A percentile compares a stretch with the other conserved stretches of the same genome.
Conservation (phyloP, 2,113 vertebrate genomes). For the Etheostoma spectabile region DNA sequence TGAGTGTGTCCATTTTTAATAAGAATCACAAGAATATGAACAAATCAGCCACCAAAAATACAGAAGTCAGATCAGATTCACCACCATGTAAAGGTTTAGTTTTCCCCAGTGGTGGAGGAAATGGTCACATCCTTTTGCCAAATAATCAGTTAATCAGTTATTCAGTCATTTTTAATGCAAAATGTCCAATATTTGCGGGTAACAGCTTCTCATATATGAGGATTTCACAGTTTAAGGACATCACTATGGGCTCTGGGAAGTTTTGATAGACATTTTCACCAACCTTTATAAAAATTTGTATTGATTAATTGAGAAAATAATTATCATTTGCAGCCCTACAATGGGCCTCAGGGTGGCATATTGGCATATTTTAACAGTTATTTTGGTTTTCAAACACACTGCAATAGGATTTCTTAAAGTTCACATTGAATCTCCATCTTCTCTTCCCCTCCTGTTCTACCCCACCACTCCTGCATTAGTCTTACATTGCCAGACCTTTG, state of each 20-base stretch:
- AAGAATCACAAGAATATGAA: constrained; percentile 31
- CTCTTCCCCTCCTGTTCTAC: too few species aligned
- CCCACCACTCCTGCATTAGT: not conserved
- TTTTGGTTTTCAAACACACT: too few species aligned
- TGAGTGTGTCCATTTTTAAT: constrained; percentile 34
- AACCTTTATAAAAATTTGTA: not conserved
- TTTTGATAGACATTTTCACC: not conserved
- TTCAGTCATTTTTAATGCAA: not conserved
- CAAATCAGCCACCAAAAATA: constrained; percentile 13
- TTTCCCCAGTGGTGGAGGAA: not conserved
- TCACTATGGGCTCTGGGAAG: too few species aligned
- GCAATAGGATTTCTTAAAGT: too few species aligned
- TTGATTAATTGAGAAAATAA: too few species aligned
- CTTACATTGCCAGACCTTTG: too few species aligned
- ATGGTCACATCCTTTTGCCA: not conserved
- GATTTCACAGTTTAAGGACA: not conserved
- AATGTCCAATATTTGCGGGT: not conserved
- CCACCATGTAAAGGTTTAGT: not conserved
- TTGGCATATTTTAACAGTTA: too few species aligned
- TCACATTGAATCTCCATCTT: too few species aligned
- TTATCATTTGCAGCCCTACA: too few species aligned
- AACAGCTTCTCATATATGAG: not conserved
- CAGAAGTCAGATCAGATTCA: constrained; percentile 15
- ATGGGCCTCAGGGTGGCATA: too few species aligned
- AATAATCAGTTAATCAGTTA: too few species aligned